These are phyloP conservation scores for Gadus chalcogrammus DNA, from an alignment of 2,113 vertebrate species.

Conservation along the genomic window DNA sequence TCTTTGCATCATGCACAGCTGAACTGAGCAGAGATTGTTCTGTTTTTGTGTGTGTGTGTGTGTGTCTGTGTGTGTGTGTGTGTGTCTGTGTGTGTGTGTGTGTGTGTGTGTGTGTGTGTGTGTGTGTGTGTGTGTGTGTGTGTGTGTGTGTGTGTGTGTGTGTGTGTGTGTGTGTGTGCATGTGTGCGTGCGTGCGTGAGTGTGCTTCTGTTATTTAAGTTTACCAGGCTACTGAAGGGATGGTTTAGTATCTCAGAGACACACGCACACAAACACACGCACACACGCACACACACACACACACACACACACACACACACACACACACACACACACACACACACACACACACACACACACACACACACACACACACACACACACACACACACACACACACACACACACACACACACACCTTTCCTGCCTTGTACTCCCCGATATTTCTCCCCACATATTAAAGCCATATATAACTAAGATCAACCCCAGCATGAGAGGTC, in stretches of 20 bases:
- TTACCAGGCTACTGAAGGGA: too few relatives aligned
- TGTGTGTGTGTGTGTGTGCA: too few relatives aligned
- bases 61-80: not conserved
- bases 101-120: too few relatives aligned
- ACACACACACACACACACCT: not conserved
- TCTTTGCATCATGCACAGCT: slow-evolving; percentile 43
- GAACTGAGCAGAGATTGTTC: slow-evolving; percentile 5
- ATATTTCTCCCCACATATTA: slow-evolving; percentile 56
- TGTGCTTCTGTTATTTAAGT: too few relatives aligned
- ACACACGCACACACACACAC: not conserved
- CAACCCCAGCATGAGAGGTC: slow-evolving; percentile 50
- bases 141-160: not conserved
- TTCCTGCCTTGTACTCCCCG: slow-evolving; percentile 6
- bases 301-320: not conserved
- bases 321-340: not conserved
- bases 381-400: not conserved
- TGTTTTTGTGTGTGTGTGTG: not conserved
- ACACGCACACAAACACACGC: not conserved
- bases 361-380: not conserved
- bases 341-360: not conserved
- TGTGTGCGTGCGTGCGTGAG: too few relatives aligned
- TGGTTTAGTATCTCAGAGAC: not conserved
- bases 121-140: not conserved
- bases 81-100: not conserved
- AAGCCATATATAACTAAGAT: slow-evolving; percentile 61